Evolutionary conservation across 2,888 invertebrate species (phyloP).

Genomic region (Luperina testacea): DNA sequence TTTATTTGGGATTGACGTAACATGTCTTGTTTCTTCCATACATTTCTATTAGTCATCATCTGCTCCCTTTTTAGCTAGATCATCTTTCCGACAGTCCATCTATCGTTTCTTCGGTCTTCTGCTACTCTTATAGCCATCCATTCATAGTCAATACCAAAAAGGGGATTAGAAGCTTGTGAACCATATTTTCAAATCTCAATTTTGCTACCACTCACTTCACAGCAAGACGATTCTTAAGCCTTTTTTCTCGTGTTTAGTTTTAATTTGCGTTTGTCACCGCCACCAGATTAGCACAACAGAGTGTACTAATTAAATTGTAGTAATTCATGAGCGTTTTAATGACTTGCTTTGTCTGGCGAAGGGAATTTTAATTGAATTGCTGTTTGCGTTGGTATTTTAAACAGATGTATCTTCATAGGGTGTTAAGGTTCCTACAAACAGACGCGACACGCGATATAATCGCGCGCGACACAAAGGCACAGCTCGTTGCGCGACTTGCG

Average conservation of each 20-base stretch:
- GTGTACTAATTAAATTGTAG: conserved; percentile 38
- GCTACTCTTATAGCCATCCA: background rate
- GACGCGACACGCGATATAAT: too few relatives aligned
- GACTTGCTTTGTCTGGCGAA: conserved; percentile 33
- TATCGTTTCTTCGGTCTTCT: background rate
- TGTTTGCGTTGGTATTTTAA: background rate
- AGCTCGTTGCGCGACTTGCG: too few relatives aligned
- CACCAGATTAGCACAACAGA: conserved; percentile 23
- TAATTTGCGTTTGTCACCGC: conserved; percentile 2
- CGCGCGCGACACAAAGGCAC: too few relatives aligned
- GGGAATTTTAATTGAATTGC: conserved; percentile 46
- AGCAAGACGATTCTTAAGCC: background rate
- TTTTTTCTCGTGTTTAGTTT: conserved; percentile 20
- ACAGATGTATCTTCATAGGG: background rate
- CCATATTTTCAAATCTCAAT: background rate
- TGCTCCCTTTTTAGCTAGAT: background rate
- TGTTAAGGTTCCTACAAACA: too few relatives aligned
- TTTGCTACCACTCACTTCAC: background rate
- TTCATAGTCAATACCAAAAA: too few relatives aligned
- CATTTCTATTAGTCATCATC: background rate
- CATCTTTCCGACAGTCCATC: background rate
- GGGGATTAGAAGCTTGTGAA: background rate
- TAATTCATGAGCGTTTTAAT: conserved; percentile 41
- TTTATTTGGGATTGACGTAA: background rate
- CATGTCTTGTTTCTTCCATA: background rate